Evolutionary conservation across 1,140 invertebrate genomes (phyloP), one percentile per base, ranked within the genome.

Genomic region (Dermatophagoides farinae): DNA sequence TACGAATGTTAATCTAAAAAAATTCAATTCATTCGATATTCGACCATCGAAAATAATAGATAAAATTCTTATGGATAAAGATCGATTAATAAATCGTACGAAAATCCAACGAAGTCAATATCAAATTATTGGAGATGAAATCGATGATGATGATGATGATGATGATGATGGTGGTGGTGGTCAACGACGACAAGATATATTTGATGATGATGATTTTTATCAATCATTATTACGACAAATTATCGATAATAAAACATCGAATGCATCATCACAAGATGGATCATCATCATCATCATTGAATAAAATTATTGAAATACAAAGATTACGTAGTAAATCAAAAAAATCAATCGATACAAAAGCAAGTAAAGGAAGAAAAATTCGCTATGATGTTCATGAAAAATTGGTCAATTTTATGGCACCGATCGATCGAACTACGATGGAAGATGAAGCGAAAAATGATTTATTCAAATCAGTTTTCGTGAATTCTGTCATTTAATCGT

Each of bases 121-220:
- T 69, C 71, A 78, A 53, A 80, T 86, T 53, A 66, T 87, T 25
- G 85, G 86, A 1, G 66, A 65, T 25, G 61, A 62, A 57, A 53
- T 61, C 31, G 58, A 57, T 60, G 65, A 71, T 49, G 69, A 61
- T 22, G 64, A 68, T 31, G 49, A 65, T 16, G 23, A 49, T 9
- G 23, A 62, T 16, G 43, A 61, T 61, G 82, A 88, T 71, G n/a
- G n/a, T n/a, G n/a, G n/a, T n/a, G n/a, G n/a, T n/a, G n/a, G n/a
- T n/a, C n/a, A n/a, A n/a, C n/a, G n/a, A n/a, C n/a, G n/a, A n/a
- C 61, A 72, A 0, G 86, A 97, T 75, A 86, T 95, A 68, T 97
- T 88, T 75, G 90, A 97, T 71, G 92, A 97, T 71, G 84, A 84
- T 71, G 92, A 97, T 71, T 97, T 96, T 70, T 97, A 97, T 74